A percentile compares a stretch with the other conserved stretches of the same genome.
phyloP scores from a whole-genome alignment of 1,140 invertebrate species.

The Drosophila azteca region DNA sequence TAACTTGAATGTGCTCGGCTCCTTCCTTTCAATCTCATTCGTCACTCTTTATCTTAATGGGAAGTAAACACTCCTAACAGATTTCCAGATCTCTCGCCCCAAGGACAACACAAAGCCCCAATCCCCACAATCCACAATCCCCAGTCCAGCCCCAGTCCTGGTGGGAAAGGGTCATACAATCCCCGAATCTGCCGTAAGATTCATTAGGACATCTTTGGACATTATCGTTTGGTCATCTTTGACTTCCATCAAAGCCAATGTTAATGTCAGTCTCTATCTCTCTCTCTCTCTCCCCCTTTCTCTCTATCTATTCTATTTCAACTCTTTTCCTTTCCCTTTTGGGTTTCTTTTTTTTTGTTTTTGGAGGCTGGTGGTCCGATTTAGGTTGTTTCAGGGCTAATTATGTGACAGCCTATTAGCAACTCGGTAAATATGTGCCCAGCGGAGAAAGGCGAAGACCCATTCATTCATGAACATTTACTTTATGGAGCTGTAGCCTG shows the following conservation, averaged over 20 bases:
- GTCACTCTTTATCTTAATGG: constrained; percentile 34
- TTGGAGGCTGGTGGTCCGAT: constrained; percentile 35
- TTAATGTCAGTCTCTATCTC: constrained; percentile 54
- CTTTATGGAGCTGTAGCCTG: constrained; percentile 27
- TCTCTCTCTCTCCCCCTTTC: too few species aligned
- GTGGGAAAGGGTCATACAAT: constrained; percentile 13
- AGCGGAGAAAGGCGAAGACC: constrained; percentile 33
- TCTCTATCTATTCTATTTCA: constrained; percentile 14
- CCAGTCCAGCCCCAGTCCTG: constrained; percentile 26
- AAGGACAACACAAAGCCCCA: constrained; percentile 9
- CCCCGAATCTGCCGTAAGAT: constrained; percentile 29
- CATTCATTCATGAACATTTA: constrained; percentile 51
- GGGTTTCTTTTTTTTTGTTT: not conserved
- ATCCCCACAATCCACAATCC: not conserved
- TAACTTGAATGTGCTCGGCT: constrained; percentile 1
- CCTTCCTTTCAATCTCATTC: constrained; percentile 22
- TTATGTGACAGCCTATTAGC: constrained; percentile 82
- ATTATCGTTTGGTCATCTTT: constrained; percentile 73
- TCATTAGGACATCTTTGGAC: constrained; percentile 63
- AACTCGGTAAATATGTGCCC: constrained; percentile 81
- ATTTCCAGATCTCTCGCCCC: constrained; percentile 23
- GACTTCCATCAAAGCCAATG: constrained; percentile 68
- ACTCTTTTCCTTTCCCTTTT: constrained; percentile 49
- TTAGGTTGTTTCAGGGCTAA: constrained; percentile 73
- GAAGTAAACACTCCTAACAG: constrained; percentile 20